A percentile compares a stretch with the other conserved stretches of the same genome.
phyloP scores from a whole-genome alignment of 2,888 invertebrate genomes.

The Timema cristinae region DNA sequence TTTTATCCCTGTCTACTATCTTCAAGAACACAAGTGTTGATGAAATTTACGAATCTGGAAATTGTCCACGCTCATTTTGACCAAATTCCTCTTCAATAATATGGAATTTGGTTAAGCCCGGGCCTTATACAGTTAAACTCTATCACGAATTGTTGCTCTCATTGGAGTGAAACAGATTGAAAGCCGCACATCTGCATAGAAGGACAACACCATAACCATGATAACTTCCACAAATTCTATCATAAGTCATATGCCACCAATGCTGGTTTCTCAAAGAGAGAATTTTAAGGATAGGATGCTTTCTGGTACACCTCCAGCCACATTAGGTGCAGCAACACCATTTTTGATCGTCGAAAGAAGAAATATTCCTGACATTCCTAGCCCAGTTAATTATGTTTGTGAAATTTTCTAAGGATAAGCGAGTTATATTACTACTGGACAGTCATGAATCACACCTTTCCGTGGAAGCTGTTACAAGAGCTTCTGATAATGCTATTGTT shows the following conservation, averaged over 20 bases:
- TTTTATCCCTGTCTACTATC: too few species aligned
- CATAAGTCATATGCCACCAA: not conserved
- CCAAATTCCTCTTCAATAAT: not conserved
- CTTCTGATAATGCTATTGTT: not conserved
- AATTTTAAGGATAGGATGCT: constrained; percentile 9
- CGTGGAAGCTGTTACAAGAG: not conserved
- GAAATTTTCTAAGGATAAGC: too few species aligned
- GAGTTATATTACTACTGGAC: not conserved
- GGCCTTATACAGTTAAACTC: not conserved
- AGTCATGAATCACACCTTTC: not conserved
- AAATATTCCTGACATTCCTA: constrained; percentile 1
- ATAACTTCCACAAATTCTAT: not conserved
- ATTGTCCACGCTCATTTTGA: not conserved
- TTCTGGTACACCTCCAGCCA: not conserved
- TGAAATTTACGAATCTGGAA: not conserved
- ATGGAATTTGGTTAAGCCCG: not conserved
- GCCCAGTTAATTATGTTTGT: not conserved
- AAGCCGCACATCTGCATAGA: too few species aligned
- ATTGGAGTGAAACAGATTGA: too few species aligned
- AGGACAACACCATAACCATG: too few species aligned
- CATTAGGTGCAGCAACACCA: too few species aligned
- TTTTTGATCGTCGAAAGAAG: too few species aligned
- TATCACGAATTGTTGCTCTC: not conserved
- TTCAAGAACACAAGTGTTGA: not conserved
- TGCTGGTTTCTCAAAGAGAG: not conserved